Conservation (phyloP, 2,888 invertebrate species). For the Lithophane ornitopus region DNA sequence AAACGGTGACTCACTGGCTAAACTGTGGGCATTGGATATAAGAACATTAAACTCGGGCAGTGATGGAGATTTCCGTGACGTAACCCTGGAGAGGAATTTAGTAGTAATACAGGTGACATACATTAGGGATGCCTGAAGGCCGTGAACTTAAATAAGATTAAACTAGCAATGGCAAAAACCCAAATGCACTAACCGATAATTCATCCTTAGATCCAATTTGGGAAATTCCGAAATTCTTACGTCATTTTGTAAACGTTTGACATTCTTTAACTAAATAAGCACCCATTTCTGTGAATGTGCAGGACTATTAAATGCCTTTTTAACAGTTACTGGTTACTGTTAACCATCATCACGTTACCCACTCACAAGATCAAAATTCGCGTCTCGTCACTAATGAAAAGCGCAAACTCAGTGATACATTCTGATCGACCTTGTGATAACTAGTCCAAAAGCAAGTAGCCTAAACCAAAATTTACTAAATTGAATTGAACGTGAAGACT, state of each 20-base stretch:
- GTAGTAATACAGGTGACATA: slow-evolving; percentile 18
- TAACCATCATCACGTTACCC: neutral
- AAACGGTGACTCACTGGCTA: slow-evolving; percentile 49
- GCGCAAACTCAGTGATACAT: slow-evolving; percentile 2
- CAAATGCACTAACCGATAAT: neutral
- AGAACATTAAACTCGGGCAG: slow-evolving; percentile 39
- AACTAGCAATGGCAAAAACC: slow-evolving; percentile 1
- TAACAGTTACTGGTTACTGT: neutral
- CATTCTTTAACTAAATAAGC: slow-evolving; percentile 2
- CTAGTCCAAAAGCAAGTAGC: slow-evolving; percentile 30
- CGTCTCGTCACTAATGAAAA: slow-evolving; percentile 32
- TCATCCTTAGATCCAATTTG: neutral
- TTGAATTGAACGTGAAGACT: slow-evolving; percentile 42
- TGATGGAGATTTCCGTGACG: slow-evolving; percentile 57
- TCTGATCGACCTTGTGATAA: slow-evolving; percentile 42
- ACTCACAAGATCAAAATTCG: neutral
- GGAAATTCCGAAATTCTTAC: neutral
- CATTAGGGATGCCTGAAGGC: slow-evolving; percentile 6
- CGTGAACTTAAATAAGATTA: neutral
- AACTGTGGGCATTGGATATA: slow-evolving; percentile 36
- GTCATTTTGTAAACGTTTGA: neutral
- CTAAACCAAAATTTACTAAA: slow-evolving; percentile 48
- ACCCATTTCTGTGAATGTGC: slow-evolving; percentile 6
- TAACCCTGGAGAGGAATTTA: slow-evolving; percentile 19
- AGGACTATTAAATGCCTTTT: slow-evolving; percentile 3